Base-by-base conservation (phyloP, 2,888 invertebrate genomes). In the Choreutis nemorana region DNA sequence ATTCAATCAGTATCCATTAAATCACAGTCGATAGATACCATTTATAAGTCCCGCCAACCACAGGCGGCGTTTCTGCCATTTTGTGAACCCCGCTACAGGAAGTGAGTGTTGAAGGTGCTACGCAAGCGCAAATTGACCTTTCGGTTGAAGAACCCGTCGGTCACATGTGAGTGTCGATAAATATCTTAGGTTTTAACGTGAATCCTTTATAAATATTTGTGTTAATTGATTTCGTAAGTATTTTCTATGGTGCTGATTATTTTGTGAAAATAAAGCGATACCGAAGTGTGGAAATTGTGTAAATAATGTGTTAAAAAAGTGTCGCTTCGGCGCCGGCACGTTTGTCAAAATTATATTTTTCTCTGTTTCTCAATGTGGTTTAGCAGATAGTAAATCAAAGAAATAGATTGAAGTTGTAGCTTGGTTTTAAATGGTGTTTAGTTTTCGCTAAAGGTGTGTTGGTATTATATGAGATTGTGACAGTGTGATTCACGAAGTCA, bases 111-210 rank as follows among this genome's bases (percentile, higher is more conserved):
- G 67, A 78, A 70, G 72, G 77, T 78, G 77, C 75, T 80, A 83
- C 87, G 87, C 87, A 86, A 83, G 87, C 86, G 83, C 83, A 78
- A 70, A 77, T 73, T 80, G 81, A 82, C 84, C 87, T 87, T 89
- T 88, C 87, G 87, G 87, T 87, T 85, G 85, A 85, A 88, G 87
- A 87, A 86, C 87, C 89, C 89, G 88, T 89, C 89, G 88, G 87
- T 87, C 89, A 90, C 90, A 90, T 89, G 90, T 90, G 89, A 90
- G 90, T 90, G 87, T 82, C 77, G 78, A 78, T 79, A 77, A 78
- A 78, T 78, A 79, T 75, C 66, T 63, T 66, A 66, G 57, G n/a
- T 80, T 78, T 80, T 77, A 72, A 55, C 55, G 75, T 65, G 67
- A 65, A 64, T 64, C 60, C 63, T 47, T 58, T 63, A 55, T 57